Base-by-base conservation (phyloP, 1,140 invertebrate genomes). In the Trichomalopsis sarcophagae region DNA sequence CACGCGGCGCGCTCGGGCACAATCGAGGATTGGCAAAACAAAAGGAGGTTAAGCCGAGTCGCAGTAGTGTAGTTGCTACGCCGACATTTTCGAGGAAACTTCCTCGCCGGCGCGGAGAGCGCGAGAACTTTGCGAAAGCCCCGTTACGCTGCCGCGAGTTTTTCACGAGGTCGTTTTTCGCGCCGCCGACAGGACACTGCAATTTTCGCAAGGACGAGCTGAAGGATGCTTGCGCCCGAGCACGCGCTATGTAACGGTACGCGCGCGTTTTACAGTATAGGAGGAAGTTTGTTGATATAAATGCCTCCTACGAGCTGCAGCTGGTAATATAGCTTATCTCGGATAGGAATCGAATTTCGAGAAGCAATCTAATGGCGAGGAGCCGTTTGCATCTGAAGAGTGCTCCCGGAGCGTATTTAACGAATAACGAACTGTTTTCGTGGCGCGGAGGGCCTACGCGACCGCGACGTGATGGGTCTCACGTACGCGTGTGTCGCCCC, bases 141-240 rank as follows among this genome's bases (percentile, higher is more conserved):
- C 68, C 68, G 68, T 33, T 71, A 14, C 68, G 68, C 68, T 71
- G 3, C 30, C 68, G 23, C 68, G 23, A 71, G 3, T 33, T 69
- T 69, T 69, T 69, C 27, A 13, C 68, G 68, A 69, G 68, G 68
- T 30, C n/a, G 68, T 69, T 71, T 71, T 71, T 14, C 68, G 13
- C 66, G 27, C 68, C 4, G 9, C 23, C 23, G 68, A 30, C 55
- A 62, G 68, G 68, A 30, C 68, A 7, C 68, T 13, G 68, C 68
- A 79, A 66, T 79, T 81, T 81, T 81, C 69, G 69, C 80, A 74
- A 81, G 80, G 80, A 81, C 80, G 80, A 81, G 44, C 55, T 74
- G 80, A 81, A 62, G 80, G 68, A 81, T 74, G 14, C 62, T 81
- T 71, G 68, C 44, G 69, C 27, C 27, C 27, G 27, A 27, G 27